phyloP scores from a whole-genome alignment of 92 coral and sea anemone genomes.

The Actinernus sp. region DNA sequence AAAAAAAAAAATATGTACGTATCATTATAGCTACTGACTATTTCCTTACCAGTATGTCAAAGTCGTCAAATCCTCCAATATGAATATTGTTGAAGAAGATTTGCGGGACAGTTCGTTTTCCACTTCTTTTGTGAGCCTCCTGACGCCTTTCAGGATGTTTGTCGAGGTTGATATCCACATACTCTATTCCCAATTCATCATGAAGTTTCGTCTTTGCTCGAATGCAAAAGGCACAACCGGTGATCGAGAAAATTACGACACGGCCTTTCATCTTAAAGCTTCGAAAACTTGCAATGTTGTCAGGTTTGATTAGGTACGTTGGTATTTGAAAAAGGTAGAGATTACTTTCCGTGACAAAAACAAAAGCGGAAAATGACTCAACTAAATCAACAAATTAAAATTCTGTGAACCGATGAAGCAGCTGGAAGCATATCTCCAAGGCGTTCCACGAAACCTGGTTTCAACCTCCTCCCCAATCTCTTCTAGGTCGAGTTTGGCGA shows the following conservation, averaged over 20 bases:
- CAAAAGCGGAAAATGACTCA: too few species aligned
- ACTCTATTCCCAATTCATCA: conserved; percentile 70
- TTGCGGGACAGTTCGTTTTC: conserved; percentile 94
- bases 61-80: conserved; percentile 90
- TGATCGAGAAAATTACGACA: conserved; percentile 80
- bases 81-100: conserved; percentile 92
- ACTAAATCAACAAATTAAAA: not conserved
- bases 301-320: too few species aligned
- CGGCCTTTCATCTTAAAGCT: conserved; percentile 81
- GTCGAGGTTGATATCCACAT: conserved; percentile 88
- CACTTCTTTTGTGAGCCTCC: conserved; percentile 82
- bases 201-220: conserved; percentile 87
- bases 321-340: too few species aligned
- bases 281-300: too few species aligned
- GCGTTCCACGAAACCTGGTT: too few species aligned
- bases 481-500: too few species aligned
- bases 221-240: conserved; percentile 96
- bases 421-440: too few species aligned
- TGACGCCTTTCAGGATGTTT: conserved; percentile 71
- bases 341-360: too few species aligned
- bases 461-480: too few species aligned
- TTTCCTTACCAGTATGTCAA: conserved; percentile 91
- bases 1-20: too few species aligned
- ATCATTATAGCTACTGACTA: too few species aligned
- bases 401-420: not conserved